These are phyloP conservation scores for Encarsia formosa DNA, from an alignment of 2,888 invertebrate genomes.

Conservation along the genomic window DNA sequence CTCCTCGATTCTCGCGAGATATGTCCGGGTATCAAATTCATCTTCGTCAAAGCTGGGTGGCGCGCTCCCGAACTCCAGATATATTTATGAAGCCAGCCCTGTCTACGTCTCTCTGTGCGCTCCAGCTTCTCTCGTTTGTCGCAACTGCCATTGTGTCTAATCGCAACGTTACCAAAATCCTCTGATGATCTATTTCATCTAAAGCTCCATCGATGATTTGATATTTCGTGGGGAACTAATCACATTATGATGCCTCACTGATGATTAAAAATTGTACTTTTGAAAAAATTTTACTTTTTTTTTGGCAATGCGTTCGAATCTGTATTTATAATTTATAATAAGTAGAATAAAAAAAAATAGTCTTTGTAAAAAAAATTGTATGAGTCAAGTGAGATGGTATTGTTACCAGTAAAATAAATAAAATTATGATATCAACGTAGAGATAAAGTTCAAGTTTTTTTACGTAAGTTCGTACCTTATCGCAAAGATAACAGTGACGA, in stretches of 20 bases:
- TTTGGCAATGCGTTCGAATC: too few relatives aligned
- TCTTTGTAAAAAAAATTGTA: neutral
- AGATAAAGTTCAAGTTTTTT: neutral
- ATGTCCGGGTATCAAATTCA: slow-evolving; percentile 34
- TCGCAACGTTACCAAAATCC: neutral
- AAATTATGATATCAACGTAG: neutral
- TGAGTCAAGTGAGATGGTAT: neutral
- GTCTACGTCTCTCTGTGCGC: neutral
- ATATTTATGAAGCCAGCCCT: neutral
- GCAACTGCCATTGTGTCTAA: neutral
- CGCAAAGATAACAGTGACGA: too few relatives aligned
- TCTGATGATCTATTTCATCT: too few relatives aligned
- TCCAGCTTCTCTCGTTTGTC: neutral
- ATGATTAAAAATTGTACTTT: too few relatives aligned
- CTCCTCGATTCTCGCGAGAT: slow-evolving; percentile 25
- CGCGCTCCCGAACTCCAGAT: too few relatives aligned
- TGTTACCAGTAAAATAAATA: neutral
- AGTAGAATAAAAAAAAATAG: too few relatives aligned
- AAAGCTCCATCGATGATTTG: too few relatives aligned
- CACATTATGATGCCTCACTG: too few relatives aligned
- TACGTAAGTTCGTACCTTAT: neutral
- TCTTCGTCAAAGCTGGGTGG: slow-evolving; percentile 33
- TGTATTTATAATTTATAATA: too few relatives aligned
- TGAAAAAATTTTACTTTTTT: too few relatives aligned
- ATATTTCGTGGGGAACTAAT: too few relatives aligned